Evolutionary conservation across 2,113 vertebrate genomes (phyloP), one percentile per base, ranked within the genome.

Genomic region (Morone chrysops): DNA sequence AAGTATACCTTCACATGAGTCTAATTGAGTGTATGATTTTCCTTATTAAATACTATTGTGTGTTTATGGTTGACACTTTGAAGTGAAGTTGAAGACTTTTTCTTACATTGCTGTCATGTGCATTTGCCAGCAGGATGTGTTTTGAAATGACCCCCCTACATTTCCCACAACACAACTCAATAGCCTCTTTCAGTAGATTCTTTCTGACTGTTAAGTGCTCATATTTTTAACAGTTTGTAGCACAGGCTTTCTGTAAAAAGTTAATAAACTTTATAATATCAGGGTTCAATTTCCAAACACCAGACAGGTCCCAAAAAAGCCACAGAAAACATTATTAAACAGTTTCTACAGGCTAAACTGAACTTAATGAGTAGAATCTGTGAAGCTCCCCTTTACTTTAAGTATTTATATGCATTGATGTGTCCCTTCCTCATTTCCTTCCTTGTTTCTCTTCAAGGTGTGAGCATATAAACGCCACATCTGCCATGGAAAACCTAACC

Each of bases 401-500:
- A 51, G 22, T 40, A 51, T 18, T 67, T 2, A 43, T 25, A n/a
- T 78, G 6, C 11, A 13, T 62, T 60, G 1, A 16, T 51, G 5
- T 36, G n/a, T 75, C 20, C 4, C 18, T 83, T 48, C 10, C 47
- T 62, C 54, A 36, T 60, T 43, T 57, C 22, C 5, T 85, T 63
- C 22, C 12, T 47, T 80, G 25, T 82, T 67, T 70, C 68, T 77
- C 12, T 18, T 13, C 45, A 79, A 86, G 85, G 75, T 80, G 13
- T 60, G 18, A 59, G 3, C 8, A 18, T 22, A 38, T 53, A 36
- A 83, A 62, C 12, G 0, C 17, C 18, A 53, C 47, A 1, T 40
- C 65, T 57, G 53, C 25, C 11, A 90, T 86, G 72, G 92, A 91
- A 9, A 90, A 91, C 84, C 31, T 65, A n/a, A 83, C 45, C 8